These are phyloP conservation scores for Gonatopus flavifemur DNA, from an alignment of 1,140 invertebrate species.

Conservation along the genomic window DNA sequence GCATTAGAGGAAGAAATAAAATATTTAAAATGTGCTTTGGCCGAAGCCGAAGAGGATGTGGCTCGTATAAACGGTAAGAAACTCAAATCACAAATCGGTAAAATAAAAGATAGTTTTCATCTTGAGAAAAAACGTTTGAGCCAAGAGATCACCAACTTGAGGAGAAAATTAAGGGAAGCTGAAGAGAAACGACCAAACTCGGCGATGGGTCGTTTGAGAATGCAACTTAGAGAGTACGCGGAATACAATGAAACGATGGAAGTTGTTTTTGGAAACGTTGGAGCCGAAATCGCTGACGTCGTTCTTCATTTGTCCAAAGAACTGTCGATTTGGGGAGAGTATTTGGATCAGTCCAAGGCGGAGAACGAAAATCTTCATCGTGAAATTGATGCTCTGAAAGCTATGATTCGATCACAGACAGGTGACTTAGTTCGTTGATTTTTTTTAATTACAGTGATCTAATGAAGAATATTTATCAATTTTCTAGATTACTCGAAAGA, in stretches of 20 bases:
- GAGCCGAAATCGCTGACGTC: constrained; percentile 20
- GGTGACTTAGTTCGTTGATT: constrained; percentile 5
- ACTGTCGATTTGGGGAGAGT: constrained; percentile 19
- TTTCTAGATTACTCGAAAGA: too few species aligned
- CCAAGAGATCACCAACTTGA: constrained; percentile 24
- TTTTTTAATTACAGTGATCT: too few species aligned
- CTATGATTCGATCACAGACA: constrained; percentile 18
- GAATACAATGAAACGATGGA: constrained; percentile 26
- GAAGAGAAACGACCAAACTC: constrained; percentile 4
- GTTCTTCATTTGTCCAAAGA: constrained; percentile 23
- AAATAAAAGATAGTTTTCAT: constrained; percentile 8
- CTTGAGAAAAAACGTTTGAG: constrained; percentile 13
- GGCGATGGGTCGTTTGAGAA: constrained; percentile 8
- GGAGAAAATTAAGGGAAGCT: constrained; percentile 9
- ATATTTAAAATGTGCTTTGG: constrained; percentile 8
- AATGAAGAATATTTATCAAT: too few species aligned
- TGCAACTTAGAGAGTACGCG: constrained; percentile 15
- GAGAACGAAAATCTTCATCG: constrained; percentile 9
- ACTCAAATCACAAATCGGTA: constrained; percentile 9
- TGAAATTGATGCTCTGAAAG: constrained; percentile 18
- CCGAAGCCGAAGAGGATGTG: constrained; percentile 8
- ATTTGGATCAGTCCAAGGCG: constrained; percentile 5
- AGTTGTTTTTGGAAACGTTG: constrained; percentile 14
- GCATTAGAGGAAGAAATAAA: constrained; percentile 18
- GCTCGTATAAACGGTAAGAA: not conserved